Percentiles rank a stretch among this genome's conserved stretches.
Evolutionary conservation across 1,140 invertebrate species (phyloP).

Genomic region (Pseudomyrmex pallidus): DNA sequence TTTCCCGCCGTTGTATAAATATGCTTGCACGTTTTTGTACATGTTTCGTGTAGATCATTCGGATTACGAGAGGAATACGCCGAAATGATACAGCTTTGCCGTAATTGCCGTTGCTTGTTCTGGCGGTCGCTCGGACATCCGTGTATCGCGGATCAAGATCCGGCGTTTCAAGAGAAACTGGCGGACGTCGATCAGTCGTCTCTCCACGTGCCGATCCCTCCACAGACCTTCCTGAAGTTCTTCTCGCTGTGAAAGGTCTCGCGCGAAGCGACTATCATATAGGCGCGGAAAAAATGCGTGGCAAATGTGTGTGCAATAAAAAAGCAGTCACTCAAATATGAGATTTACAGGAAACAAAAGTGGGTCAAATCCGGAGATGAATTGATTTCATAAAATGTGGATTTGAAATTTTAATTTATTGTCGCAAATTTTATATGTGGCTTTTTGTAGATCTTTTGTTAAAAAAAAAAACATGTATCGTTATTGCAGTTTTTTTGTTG

Average conservation of each 20-base stretch:
- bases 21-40: neutral
- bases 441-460: too few species aligned
- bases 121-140: conserved; percentile 97
- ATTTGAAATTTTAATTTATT: too few species aligned
- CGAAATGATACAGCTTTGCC: conserved; percentile 97
- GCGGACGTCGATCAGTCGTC: conserved; percentile 92
- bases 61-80: conserved; percentile 97
- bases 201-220: conserved; percentile 93
- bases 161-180: conserved; percentile 91
- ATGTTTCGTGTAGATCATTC: conserved; percentile 89
- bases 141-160: conserved; percentile 93
- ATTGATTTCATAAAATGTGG: too few species aligned
- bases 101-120: conserved; percentile 97
- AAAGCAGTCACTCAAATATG: too few species aligned
- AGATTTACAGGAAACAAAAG: too few species aligned
- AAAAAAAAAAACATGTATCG: too few species aligned
- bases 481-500: too few species aligned
- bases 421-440: too few species aligned
- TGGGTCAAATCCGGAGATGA: too few species aligned
- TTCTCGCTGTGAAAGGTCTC: conserved; percentile 90
- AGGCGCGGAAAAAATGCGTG: conserved; percentile 15
- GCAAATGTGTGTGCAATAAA: neutral
- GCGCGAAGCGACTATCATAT: neutral
- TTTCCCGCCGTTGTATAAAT: neutral
- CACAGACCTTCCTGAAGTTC: conserved; percentile 95